A percentile compares a stretch with the other conserved stretches of the same genome.
Evolutionary conservation across 1,140 invertebrate species (phyloP).

Genomic region (Heterodera schachtii): DNA sequence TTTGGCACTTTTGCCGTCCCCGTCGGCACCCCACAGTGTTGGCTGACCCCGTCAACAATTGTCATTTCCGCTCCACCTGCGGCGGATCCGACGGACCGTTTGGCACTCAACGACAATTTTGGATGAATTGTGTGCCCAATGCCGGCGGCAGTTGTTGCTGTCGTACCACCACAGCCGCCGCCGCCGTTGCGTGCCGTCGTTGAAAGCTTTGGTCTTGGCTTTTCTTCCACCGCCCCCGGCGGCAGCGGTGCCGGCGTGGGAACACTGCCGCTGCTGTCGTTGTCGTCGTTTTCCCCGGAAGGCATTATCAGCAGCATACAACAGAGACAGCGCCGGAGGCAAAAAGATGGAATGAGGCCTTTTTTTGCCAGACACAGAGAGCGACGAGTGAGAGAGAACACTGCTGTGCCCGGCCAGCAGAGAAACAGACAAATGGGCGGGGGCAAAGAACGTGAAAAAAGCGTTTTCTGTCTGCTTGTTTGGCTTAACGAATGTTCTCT

Average conservation of each 20-base stretch:
- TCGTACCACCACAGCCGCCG: too few relatives aligned
- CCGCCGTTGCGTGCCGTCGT: too few relatives aligned
- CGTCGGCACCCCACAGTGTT: neutral
- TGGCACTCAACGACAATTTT: conserved; percentile 4
- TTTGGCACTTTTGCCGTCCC: too few relatives aligned
- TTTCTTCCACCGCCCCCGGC: neutral
- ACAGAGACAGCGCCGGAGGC: too few relatives aligned
- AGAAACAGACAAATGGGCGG: too few relatives aligned
- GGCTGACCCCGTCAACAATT: neutral
- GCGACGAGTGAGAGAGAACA: too few relatives aligned
- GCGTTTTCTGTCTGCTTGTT: too few relatives aligned
- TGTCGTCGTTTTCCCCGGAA: neutral
- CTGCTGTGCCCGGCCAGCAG: too few relatives aligned
- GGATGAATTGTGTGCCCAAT: conserved; percentile 12
- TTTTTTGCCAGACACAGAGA: too few relatives aligned
- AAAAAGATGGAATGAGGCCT: too few relatives aligned
- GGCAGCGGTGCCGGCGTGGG: neutral
- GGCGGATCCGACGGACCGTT: neutral
- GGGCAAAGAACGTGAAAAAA: too few relatives aligned
- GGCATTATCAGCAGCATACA: neutral
- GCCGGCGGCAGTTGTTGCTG: neutral
- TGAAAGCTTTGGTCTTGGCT: neutral
- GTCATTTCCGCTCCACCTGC: neutral
- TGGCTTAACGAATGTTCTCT: too few relatives aligned
- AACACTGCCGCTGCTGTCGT: neutral